These are phyloP conservation scores for Elephas maximus DNA, from an alignment of 2,113 vertebrate genomes.

Conservation along the genomic window DNA sequence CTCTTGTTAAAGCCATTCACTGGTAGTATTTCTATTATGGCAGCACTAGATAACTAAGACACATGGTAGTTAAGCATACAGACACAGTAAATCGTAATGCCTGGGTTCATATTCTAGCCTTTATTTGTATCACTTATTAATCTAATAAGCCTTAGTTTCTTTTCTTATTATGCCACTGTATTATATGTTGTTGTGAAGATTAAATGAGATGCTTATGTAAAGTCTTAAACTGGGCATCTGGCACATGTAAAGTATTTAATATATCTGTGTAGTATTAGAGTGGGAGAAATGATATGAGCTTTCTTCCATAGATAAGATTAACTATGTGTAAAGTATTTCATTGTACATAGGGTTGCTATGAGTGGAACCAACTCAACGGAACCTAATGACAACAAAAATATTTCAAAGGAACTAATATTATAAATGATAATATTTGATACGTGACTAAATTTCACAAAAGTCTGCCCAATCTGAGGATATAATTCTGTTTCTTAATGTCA, in stretches of 20 bases:
- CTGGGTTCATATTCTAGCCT: not conserved
- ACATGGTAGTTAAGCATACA: not conserved
- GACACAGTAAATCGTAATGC: not conserved
- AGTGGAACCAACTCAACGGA: too few species aligned
- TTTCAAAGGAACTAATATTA: not conserved
- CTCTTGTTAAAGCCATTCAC: too few species aligned
- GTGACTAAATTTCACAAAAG: conserved; percentile 18
- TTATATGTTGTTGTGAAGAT: not conserved
- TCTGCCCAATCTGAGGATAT: not conserved
- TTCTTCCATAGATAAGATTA: not conserved
- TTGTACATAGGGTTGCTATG: too few species aligned
- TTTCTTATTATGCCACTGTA: not conserved
- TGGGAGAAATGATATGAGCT: not conserved
- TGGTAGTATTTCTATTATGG: too few species aligned
- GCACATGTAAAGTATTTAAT: not conserved
- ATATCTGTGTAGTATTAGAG: not conserved
- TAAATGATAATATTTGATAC: conserved; percentile 21
- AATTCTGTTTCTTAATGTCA: conserved; percentile 54
- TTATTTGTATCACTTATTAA: not conserved
- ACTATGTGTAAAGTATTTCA: not conserved
- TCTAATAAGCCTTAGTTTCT: not conserved
- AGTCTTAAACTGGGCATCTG: not conserved
- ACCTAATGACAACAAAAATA: too few species aligned
- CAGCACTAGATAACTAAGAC: too few species aligned
- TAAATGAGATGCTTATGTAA: not conserved